Conservation (phyloP, 37 sponge, comb jelly and placozoan genomes). For the Geodia barretti region DNA sequence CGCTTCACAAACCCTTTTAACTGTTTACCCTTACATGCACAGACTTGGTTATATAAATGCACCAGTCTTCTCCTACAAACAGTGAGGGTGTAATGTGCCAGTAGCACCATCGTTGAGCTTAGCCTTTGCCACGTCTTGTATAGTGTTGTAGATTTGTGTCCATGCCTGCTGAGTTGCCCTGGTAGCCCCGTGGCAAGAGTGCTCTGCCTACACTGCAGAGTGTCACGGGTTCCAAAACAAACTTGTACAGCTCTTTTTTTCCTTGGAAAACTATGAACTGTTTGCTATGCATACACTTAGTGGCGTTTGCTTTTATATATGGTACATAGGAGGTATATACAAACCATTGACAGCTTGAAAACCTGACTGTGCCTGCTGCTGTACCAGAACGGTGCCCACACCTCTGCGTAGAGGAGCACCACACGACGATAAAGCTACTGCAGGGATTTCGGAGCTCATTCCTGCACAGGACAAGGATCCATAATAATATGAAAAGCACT, state of each 20-base stretch:
- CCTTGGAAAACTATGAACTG: not conserved
- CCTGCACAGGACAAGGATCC: conserved; percentile 11
- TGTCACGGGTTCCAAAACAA: no score
- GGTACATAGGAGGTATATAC: conserved; percentile 3
- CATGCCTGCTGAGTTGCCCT: no score
- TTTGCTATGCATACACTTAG: not conserved
- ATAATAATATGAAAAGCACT: not conserved
- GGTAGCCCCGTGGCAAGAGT: no score
- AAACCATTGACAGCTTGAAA: conserved; percentile 69
- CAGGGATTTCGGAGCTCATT: conserved; percentile 34
- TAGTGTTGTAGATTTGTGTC: no score
- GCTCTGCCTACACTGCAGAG: no score
- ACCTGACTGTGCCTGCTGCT: conserved; percentile 40
- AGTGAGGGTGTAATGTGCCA: no score
- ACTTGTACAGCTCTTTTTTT: no score
- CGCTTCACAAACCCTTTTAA: no score
- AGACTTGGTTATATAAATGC: no score
- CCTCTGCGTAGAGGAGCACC: not conserved
- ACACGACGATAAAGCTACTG: conserved; percentile 13
- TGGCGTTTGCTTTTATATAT: not conserved
- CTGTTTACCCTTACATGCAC: no score
- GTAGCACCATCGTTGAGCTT: no score
- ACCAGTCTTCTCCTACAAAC: no score
- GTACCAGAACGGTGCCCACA: conserved; percentile 46
- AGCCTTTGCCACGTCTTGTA: not conserved